Evolutionary conservation across 2,888 invertebrate species (phyloP), one percentile per base, ranked within the genome.

Genomic region (Chrysolina haemoptera): DNA sequence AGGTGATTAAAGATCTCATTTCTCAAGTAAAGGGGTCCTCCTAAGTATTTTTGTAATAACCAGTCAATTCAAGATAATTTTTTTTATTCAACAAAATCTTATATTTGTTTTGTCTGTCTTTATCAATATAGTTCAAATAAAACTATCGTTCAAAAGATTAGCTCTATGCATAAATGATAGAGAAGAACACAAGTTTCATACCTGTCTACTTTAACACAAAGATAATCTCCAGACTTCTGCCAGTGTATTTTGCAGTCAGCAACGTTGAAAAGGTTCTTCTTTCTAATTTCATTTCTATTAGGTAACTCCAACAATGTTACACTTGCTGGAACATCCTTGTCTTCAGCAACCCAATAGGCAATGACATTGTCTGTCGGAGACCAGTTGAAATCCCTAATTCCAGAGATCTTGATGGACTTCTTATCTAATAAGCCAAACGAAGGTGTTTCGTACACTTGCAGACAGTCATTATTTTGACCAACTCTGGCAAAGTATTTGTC

Each of bases 191-290:
- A 35, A 35, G 35, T 35, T 50, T 48, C 43, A 68, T 83, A 95
- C 72, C 95, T 90, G 86, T 96, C 96, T 0, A 96, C 95, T 90
- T 99, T 98, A 0, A 99, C 98, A 83, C 99, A 98, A 35, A 99
- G 90, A 87, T 98, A 98, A 87, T 99, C 98, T 0, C 99, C 99
- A 27, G 94, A 95, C 88, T 98, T 98, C 88, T 99, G 99, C 99
- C 99, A 99, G 87, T 98, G 98, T 87, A 99, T 96, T 84, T 98
- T 97, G 87, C 98, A 98, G 86, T 98, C 98, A 0, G 98, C 98
- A 0, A 99, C 99, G 78, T 96, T 98, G 91, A 99, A 99, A 72
- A 99, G 90, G 88, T 98, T 99, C 88, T 98, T 98, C 78, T 96
- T 96, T 80, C 98, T 93, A 55, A 94, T 92, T 89, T 97, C 97